Evolutionary conservation across 1,140 invertebrate species (phyloP).

Genomic region (Venustaconcha ellipsiformis): DNA sequence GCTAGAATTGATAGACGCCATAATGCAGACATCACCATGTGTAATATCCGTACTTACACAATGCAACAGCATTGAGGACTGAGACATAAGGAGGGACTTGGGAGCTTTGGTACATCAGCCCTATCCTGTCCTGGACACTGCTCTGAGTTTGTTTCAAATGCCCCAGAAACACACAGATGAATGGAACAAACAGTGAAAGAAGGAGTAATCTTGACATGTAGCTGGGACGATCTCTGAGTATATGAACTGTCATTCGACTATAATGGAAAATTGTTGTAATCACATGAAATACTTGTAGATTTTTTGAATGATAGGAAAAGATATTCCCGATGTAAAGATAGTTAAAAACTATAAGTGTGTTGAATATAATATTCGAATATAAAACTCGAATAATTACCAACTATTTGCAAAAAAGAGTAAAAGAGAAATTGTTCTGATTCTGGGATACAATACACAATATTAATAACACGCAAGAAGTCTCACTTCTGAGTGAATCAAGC

Average conservation of each 20-base stretch:
- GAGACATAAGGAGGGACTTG: slow-evolving; percentile 49
- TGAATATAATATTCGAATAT: no score
- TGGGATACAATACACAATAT: no score
- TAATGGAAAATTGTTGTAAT: slow-evolving; percentile 13
- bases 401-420: no score
- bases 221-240: slow-evolving; percentile 50
- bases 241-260: slow-evolving; percentile 58
- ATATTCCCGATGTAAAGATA: no score
- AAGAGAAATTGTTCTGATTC: no score
- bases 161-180: slow-evolving; percentile 57
- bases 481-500: no score
- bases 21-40: not conserved
- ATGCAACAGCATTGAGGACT: slow-evolving; percentile 36
- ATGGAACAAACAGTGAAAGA: slow-evolving; percentile 52
- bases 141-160: slow-evolving; percentile 46
- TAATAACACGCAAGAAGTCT: no score
- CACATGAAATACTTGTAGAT: not conserved
- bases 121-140: slow-evolving; percentile 55
- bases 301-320: no score
- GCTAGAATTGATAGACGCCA: not conserved
- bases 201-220: slow-evolving; percentile 47
- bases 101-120: slow-evolving; percentile 53
- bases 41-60: slow-evolving; percentile 25
- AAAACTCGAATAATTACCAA: no score
- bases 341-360: no score